Evolutionary conservation across 2,113 vertebrate genomes (phyloP).

Genomic region (Rhizomys pruinosus): DNA sequence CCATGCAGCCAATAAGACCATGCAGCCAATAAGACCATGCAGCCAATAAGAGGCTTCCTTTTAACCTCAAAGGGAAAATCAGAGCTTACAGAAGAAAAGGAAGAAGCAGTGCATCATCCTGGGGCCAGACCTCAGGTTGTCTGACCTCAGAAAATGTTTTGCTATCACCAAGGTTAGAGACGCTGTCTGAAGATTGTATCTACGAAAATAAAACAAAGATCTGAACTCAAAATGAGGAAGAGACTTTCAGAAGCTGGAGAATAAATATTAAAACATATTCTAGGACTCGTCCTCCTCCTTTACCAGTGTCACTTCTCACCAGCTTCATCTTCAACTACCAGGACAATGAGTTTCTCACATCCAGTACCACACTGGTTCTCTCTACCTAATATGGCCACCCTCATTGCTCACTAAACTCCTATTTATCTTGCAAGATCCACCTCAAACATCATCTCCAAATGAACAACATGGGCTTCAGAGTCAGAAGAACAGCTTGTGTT

Average conservation of each 20-base stretch:
- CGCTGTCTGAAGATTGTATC: not conserved
- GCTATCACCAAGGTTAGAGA: not conserved
- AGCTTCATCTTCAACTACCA: not conserved
- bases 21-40: too few relatives aligned
- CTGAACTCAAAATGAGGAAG: not conserved
- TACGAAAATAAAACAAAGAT: not conserved
- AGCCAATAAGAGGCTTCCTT: not conserved
- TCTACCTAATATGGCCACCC: not conserved
- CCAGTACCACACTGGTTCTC: not conserved
- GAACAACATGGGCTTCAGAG: not conserved
- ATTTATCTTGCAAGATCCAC: not conserved
- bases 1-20: too few relatives aligned
- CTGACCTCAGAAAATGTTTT: not conserved
- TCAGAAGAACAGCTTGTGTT: not conserved
- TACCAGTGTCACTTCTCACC: not conserved
- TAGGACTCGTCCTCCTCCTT: too few relatives aligned
- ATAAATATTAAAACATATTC: too few relatives aligned
- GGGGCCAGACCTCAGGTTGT: not conserved
- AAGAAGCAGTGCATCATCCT: not conserved
- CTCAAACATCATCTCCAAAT: not conserved
- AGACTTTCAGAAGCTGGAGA: not conserved
- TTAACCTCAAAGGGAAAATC: not conserved
- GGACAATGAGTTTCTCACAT: not conserved
- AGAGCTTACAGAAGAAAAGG: not conserved
- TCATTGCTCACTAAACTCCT: not conserved